Base-by-base conservation (phyloP, 2,797 vertebrate species). In the Sebastes vulpes region DNA sequence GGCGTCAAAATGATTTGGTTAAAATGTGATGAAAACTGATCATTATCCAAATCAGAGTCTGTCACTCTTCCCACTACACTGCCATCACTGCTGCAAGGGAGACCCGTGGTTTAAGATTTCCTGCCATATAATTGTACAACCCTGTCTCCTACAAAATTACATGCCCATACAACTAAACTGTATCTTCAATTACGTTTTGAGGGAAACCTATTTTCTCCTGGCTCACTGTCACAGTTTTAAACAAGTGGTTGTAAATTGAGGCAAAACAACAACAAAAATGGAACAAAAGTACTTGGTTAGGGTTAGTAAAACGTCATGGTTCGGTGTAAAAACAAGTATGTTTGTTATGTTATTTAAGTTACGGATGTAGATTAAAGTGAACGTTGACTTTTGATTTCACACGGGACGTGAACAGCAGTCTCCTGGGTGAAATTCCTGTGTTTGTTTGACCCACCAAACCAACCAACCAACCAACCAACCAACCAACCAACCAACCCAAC, bases 31-130 rank as follows among this genome's bases (percentile, higher is more conserved):
- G 83, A 86, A 79, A 78, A 73, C 75, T 28, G 8, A 68, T 88
- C 65, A 79, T 89, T 88, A 83, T 86, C 74, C 79, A 83, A 81
- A 89, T 83, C 72, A 63, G 53, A 80, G 35, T 59, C 76, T 59
- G 77, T 79, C 79, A 75, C 66, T 81, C 71, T 74, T 77, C 56
- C 50, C 63, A 18, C 25, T 12, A 48, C 18, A 54, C 3, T 65
- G 38, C 14, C 31, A 59, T 52, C 57, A 52, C 69, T 14, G 35
- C 66, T 25, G 29, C 28, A 4, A 53, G 35, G 23, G 60, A 57
- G 21, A 28, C 32, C 2, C 1, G 21, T 28, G 31, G 14, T 50
- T 52, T 80, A 56, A 12, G 14, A 38, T 23, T 66, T 12, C 32
- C 18, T 63, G 26, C 25, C n/a, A 20, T 6, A 57, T 8, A 4